A percentile compares a stretch with the other conserved stretches of the same genome.
phyloP scores from a whole-genome alignment of 2,797 vertebrate genomes.

The Stomatorhinus walkeri region DNA sequence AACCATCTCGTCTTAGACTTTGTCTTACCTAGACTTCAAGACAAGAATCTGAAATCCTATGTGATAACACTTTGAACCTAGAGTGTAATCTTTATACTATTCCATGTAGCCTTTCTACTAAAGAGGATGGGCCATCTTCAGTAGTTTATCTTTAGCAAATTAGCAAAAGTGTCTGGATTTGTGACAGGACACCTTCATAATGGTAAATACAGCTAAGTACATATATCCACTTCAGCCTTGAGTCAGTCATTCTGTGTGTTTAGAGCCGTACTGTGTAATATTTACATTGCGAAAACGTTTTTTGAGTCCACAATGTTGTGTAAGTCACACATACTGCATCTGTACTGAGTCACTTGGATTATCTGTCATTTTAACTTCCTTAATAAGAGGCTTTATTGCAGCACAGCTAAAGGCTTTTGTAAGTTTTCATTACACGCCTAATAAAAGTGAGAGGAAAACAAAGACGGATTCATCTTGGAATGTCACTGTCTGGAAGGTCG shows the following conservation, averaged over 20 bases:
- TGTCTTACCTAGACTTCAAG: neutral
- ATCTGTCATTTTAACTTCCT: neutral
- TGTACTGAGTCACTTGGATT: neutral
- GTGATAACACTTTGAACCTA: neutral
- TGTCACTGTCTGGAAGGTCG: slow-evolving; percentile 19
- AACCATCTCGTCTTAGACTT: neutral
- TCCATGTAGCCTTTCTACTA: neutral
- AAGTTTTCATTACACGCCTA: slow-evolving; percentile 15
- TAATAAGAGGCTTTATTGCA: neutral
- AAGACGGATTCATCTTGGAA: slow-evolving; percentile 23
- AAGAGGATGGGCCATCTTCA: neutral
- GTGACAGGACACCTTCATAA: neutral
- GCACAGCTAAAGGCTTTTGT: neutral
- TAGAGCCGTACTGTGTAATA: neutral
- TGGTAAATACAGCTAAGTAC: neutral
- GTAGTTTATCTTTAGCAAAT: neutral
- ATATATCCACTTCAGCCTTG: neutral
- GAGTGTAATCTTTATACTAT: neutral
- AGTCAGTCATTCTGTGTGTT: neutral
- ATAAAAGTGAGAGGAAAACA: slow-evolving; percentile 14
- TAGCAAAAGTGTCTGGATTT: neutral
- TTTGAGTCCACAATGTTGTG: neutral
- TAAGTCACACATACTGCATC: neutral
- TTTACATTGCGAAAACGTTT: neutral
- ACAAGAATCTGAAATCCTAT: neutral